phyloP scores from a whole-genome alignment of 2,888 invertebrate species.

The Xestia ashworthii region DNA sequence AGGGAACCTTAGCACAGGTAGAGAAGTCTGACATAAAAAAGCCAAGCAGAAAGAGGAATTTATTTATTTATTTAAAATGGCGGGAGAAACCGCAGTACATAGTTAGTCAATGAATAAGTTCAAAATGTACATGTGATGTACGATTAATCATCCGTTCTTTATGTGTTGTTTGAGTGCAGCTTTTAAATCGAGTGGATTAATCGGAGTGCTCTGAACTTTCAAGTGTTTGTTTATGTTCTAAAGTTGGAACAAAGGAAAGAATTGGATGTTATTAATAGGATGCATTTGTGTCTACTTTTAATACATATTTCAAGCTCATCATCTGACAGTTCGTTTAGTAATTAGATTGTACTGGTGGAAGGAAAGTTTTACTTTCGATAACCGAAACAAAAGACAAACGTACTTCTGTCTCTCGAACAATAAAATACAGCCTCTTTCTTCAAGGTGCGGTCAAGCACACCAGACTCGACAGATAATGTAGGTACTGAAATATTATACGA shows the following conservation, averaged over 20 bases:
- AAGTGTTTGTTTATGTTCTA: slow-evolving; percentile 51
- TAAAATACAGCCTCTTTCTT: neutral
- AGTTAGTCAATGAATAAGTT: neutral
- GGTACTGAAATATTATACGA: no score
- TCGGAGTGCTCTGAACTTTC: slow-evolving; percentile 45
- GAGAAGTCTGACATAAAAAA: no score
- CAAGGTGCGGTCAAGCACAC: no score
- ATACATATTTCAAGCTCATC: neutral
- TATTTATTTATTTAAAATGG: no score
- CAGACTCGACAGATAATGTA: no score
- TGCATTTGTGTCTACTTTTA: slow-evolving; percentile 7
- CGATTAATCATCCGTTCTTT: slow-evolving; percentile 59
- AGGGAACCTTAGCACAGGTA: no score
- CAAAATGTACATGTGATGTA: slow-evolving; percentile 10
- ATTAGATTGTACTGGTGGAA: neutral
- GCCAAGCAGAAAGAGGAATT: neutral
- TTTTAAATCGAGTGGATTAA: slow-evolving; percentile 59
- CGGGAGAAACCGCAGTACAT: neutral
- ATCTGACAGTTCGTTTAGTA: neutral
- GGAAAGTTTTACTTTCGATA: slow-evolving; percentile 6
- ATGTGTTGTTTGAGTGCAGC: slow-evolving; percentile 59
- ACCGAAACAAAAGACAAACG: neutral
- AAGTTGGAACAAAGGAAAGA: slow-evolving; percentile 49
- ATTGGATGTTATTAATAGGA: slow-evolving; percentile 46
- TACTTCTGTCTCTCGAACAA: neutral